Base-by-base conservation (phyloP, 1,140 invertebrate genomes). In the Drosophila pseudoananassae region DNA sequence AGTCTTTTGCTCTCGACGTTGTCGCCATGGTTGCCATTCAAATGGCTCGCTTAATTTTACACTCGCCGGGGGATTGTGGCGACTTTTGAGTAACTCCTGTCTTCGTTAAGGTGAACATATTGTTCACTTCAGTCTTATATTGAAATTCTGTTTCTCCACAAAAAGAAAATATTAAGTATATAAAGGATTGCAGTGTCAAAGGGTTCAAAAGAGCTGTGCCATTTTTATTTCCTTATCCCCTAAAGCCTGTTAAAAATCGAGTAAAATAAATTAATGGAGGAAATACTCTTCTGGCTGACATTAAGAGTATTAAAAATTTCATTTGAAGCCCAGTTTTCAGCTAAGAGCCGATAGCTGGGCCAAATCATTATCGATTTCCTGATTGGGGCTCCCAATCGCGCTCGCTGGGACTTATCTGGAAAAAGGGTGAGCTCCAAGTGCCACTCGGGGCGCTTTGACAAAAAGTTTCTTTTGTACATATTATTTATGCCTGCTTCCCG, bases 381-480 rank as follows among this genome's bases (percentile, higher is more conserved):
- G 73, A 78, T 78, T 76, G 82, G 70, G n/a, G 14, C 63, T 50
- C 54, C 51, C 52, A 55, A 50, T 53, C 51, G 56, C 49, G 68
- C 29, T 43, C 40, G 55, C 20, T 59, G 10, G 27, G 69, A 25
- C 63, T 70, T 85, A 64, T 75, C 78, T 64, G 54, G 51, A 43
- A 60, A 83, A 76, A 72, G 82, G 82, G 78, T 82, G 70, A 60
- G 78, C 81, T 68, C 59, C 64, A 54, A 82, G 82, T 75, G 70
- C 66, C 82, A 88, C 82, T 85, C 74, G 82, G 73, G 64, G 81
- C 74, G 50, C 77, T 87, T 87, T 85, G 81, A 85, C 77, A 80
- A 68, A 84, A 84, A 88, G 61, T 87, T 85, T 78, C 54, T 77
- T 81, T 78, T 36, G 72, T 66, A 57, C 72, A 76, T 66, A 87